These are phyloP conservation scores for Naso thynnoides DNA, from an alignment of 2,797 vertebrate species.

Conservation along the genomic window DNA sequence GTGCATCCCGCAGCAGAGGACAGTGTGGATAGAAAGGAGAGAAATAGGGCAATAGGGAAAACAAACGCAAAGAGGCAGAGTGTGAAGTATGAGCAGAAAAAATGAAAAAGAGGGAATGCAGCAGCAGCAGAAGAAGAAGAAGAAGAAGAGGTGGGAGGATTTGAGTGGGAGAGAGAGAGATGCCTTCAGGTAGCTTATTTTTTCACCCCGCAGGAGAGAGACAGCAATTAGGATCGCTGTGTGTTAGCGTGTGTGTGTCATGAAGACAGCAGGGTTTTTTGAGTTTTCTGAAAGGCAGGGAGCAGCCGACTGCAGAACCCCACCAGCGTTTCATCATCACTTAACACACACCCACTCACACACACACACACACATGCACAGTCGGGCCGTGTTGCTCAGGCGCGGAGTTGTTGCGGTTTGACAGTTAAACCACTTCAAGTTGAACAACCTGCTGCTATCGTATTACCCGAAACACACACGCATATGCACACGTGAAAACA, in stretches of 20 bases:
- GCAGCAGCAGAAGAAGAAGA: slow-evolving; percentile 7
- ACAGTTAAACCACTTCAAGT: slow-evolving; percentile 29
- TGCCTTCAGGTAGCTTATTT: slow-evolving; percentile 75
- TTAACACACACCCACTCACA: slow-evolving; percentile 37
- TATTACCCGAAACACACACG: neutral
- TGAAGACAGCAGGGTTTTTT: slow-evolving; percentile 50
- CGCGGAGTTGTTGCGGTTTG: slow-evolving; percentile 31
- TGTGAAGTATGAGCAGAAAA: slow-evolving; percentile 2
- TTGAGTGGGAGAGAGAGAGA: slow-evolving; percentile 51
- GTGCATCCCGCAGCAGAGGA: neutral
- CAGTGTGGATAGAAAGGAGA: neutral
- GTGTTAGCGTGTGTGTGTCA: slow-evolving; percentile 40
- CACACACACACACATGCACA: slow-evolving; percentile 15
- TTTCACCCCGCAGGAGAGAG: slow-evolving; percentile 71
- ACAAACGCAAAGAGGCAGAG: neutral
- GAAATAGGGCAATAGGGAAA: neutral
- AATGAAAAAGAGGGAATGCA: slow-evolving; percentile 11
- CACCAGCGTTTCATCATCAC: slow-evolving; percentile 61
- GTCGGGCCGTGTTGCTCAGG: slow-evolving; percentile 14
- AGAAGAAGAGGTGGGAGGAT: slow-evolving; percentile 42
- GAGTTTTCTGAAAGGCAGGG: slow-evolving; percentile 37
- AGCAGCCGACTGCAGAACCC: slow-evolving; percentile 41
- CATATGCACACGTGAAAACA: neutral
- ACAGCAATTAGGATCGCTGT: slow-evolving; percentile 69
- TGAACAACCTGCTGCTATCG: slow-evolving; percentile 15